Percentiles rank a stretch among this genome's conserved stretches.
Evolutionary conservation across 1,140 invertebrate genomes (phyloP).

Genomic region (Lerema accius): DNA sequence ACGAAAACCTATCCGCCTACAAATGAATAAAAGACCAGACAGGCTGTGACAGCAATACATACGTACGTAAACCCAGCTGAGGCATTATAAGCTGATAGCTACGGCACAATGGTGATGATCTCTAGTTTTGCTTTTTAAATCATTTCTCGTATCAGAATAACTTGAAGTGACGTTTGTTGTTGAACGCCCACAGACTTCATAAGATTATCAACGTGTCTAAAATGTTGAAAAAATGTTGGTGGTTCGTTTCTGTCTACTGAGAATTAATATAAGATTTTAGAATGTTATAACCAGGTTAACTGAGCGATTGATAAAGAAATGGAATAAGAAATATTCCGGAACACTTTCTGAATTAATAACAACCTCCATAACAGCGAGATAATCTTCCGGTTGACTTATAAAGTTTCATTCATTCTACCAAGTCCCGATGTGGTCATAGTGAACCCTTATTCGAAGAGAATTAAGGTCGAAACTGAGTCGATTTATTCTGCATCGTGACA

Average conservation of each 20-base stretch:
- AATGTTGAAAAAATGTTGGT: neutral
- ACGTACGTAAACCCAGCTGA: constrained; percentile 8
- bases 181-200: neutral
- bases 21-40: constrained; percentile 17
- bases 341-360: constrained; percentile 7
- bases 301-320: too few relatives aligned
- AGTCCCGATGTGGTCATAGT: neutral
- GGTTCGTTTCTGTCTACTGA: too few relatives aligned
- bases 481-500: neutral
- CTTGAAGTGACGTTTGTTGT: neutral
- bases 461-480: constrained; percentile 9
- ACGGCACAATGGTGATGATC: constrained; percentile 2
- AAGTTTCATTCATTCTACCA: neutral
- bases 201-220: too few relatives aligned
- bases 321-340: too few relatives aligned
- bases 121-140: neutral
- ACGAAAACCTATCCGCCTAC: constrained; percentile 17
- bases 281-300: too few relatives aligned
- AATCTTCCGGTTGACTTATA: constrained; percentile 7
- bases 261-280: too few relatives aligned
- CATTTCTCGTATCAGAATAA: neutral
- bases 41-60: constrained; percentile 10
- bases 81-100: constrained; percentile 10
- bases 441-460: neutral
- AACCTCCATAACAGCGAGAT: constrained; percentile 14